Base-by-base conservation (phyloP, 2,797 vertebrate genomes). In the Heteromormyrus szaboi region DNA sequence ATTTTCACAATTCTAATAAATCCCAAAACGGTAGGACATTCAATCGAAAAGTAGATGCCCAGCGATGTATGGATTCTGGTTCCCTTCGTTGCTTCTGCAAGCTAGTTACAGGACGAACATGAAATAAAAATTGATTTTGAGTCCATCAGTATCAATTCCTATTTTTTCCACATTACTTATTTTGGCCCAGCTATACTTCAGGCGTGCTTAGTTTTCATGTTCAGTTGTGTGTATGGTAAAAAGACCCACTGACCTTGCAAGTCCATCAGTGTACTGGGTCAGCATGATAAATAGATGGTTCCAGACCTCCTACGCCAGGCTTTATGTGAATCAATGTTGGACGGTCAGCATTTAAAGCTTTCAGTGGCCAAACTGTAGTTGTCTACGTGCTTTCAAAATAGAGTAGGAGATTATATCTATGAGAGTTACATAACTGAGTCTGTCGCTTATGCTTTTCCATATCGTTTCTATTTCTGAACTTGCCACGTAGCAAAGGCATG, bases 91-190 rank as follows among this genome's bases (percentile, higher is more conserved):
- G 29, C 65, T 72, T 72, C 65, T 37, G 65, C 29, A 37, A 72
- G 12, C 65, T 37, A 33, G 29, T 79, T 79, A 79, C 37, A 79
- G 72, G 33, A 79, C 37, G n/a, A 44, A 79, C 41, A n/a, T 41
- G 72, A 79, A 44, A 44, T 44, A 79, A 79, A 79, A 79, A 79
- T 46, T 79, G 72, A 79, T 79, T 79, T 79, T n/a, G 14, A 79
- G 72, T 44, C 72, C 72, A n/a, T 79, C 37, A 44, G 17, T 79
- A n/a, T 79, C 72, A 79, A 79, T 79, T 79, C 19, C 14, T 79
- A 44, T 79, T 79, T 79, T 44, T 79, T 44, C 72, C 72, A 41
- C 72, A n/a, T n/a, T 79, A 44, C 72, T 72, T 72, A 14, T 37
- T 65, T 65, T 65, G 22, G 22, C 22, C 22, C 22, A 25, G 59